Conservation (phyloP, 2,888 invertebrate species). For the Phanerotoma sp. region DNA sequence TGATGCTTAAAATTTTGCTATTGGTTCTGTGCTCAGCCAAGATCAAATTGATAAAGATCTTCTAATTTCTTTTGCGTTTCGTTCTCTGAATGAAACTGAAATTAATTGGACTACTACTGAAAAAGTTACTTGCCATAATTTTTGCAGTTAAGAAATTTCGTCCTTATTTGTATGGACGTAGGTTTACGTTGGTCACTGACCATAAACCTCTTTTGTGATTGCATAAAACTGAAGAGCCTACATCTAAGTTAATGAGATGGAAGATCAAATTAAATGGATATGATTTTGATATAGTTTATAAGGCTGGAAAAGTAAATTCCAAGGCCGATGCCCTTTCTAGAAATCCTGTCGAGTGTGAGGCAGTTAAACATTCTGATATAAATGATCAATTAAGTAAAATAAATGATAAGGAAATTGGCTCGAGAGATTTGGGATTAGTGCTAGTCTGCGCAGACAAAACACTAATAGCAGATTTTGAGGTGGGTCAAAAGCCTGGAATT, state of each 20-base stretch:
- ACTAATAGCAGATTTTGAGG: neutral
- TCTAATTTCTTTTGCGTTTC: conserved; percentile 3
- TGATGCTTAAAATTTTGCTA: conserved; percentile 7
- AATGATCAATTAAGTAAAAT: neutral
- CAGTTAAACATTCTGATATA: neutral
- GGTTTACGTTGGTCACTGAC: conserved; percentile 14
- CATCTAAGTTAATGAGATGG: conserved; percentile 6
- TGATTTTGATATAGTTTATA: neutral
- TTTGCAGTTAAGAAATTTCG: conserved; percentile 15
- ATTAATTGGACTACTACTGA: conserved; percentile 14
- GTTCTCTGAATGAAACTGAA: conserved; percentile 8
- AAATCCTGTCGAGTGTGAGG: neutral
- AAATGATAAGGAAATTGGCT: neutral
- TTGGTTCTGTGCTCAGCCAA: conserved; percentile 11
- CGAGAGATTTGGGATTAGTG: neutral
- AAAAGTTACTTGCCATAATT: conserved; percentile 12
- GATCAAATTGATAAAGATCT: conserved; percentile 6
- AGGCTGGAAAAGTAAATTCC: neutral
- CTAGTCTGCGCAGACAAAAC: neutral
- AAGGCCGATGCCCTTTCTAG: neutral
- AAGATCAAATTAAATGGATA: neutral
- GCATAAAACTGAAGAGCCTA: conserved; percentile 6
- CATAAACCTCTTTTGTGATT: conserved; percentile 12
- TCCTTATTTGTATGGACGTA: conserved; percentile 13
- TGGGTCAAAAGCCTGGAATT: too few species aligned